Conservation (phyloP, 1,140 invertebrate species). For the Pollicipes pollicipes region DNA sequence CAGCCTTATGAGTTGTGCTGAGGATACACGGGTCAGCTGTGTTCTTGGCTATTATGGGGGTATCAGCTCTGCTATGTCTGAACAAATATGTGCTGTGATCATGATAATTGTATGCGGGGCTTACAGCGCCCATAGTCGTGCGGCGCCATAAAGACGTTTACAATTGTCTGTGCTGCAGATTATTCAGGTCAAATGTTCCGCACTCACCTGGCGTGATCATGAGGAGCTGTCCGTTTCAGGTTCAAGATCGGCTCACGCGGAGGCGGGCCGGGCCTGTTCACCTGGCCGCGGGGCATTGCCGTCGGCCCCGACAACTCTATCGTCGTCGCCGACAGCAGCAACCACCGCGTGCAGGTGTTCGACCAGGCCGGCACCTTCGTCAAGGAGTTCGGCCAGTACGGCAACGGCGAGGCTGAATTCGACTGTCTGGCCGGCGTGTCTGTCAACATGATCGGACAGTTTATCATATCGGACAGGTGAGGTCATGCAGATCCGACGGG, state of each 20-base stretch:
- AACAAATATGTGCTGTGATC: no score
- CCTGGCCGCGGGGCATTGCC: slow-evolving; percentile 89
- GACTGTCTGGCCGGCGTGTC: slow-evolving; percentile 91
- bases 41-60: no score
- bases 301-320: slow-evolving; percentile 84
- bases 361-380: slow-evolving; percentile 71
- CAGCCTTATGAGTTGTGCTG: no score
- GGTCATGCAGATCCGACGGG: no score
- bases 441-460: slow-evolving; percentile 87
- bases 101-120: no score
- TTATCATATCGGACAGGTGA: slow-evolving; percentile 65
- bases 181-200: slow-evolving; percentile 13
- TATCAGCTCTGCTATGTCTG: no score
- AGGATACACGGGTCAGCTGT: no score
- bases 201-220: slow-evolving; percentile 19
- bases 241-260: slow-evolving; percentile 89
- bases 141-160: no score
- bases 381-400: slow-evolving; percentile 86
- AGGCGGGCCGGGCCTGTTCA: slow-evolving; percentile 88
- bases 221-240: slow-evolving; percentile 66
- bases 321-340: slow-evolving; percentile 88
- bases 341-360: slow-evolving; percentile 81
- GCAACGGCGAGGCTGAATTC: slow-evolving; percentile 86
- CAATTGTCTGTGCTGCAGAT: no score
- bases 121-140: no score